Base-by-base conservation (phyloP, 2,797 vertebrate genomes). In the Diplodus sargus region DNA sequence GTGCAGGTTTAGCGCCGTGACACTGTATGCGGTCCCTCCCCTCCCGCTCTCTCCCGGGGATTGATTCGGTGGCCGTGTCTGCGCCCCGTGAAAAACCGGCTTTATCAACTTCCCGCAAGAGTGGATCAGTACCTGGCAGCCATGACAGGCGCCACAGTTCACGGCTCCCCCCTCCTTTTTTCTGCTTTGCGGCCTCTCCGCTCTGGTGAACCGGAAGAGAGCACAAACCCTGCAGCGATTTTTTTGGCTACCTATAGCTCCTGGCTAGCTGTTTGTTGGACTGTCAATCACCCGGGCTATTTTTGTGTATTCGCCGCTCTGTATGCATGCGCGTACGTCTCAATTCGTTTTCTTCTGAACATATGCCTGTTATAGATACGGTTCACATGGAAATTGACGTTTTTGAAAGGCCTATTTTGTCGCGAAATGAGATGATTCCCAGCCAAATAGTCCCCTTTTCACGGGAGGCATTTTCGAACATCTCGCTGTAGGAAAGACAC, bases 51-150 rank as follows among this genome's bases (percentile, higher is more conserved):
- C 54, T 76, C 45, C 52, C 25, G 42, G 52, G 73, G 58, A 71
- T 58, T 30, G 79, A 85, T 87, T 76, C 25, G 34, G 64, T 34
- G 53, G 54, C 67, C 53, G 28, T 22, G 53, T 23, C 62, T 45
- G 10, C 56, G 52, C 56, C 22, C 48, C 57, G n/a, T 61, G 59
- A 70, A 74, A 70, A 28, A 82, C 43, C 1, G 2, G 23, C 62
- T 78, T 88, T 85, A 88, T 85, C 79, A 83, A 74, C 82, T 69
- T 74, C 25, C 74, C 34, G 59, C 78, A 82, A 89, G 67, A 86
- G 74, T 78, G 73, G 54, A 62, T 61, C 52, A 74, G 75, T 80
- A 81, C 71, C 85, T 90, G 85, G 87, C 90, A 74, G 83, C 81
- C 78, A 81, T 81, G 80, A 82, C 85, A 65, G 78, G 25, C 70